Percentiles rank a stretch among this genome's conserved stretches.
phyloP scores from a whole-genome alignment of 2,888 invertebrate species.

The Antheraea assamensis region DNA sequence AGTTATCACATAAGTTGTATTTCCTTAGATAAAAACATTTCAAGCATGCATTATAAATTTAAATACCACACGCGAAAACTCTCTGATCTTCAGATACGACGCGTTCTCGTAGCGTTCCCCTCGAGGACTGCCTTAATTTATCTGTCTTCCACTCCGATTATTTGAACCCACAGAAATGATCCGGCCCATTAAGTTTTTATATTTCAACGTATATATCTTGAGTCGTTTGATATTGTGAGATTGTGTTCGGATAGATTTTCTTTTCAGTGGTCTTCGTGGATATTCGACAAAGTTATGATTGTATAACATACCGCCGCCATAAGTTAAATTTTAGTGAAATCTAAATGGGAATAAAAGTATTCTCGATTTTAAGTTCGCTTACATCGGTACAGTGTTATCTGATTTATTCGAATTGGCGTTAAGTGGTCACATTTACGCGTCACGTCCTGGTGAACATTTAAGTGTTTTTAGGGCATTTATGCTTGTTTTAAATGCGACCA shows the following conservation, averaged over 20 bases:
- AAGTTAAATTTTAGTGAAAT: too few species aligned
- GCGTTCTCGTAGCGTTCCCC: conserved; percentile 2
- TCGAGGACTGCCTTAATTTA: conserved; percentile 56
- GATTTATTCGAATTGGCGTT: too few species aligned
- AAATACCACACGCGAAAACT: conserved; percentile 1
- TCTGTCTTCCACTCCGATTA: conserved; percentile 70
- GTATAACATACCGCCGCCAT: too few species aligned
- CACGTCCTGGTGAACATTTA: too few species aligned
- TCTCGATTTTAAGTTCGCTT: too few species aligned
- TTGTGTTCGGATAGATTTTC: neutral
- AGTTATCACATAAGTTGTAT: too few species aligned
- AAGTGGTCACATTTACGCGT: too few species aligned
- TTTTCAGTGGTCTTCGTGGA: neutral
- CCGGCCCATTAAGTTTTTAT: conserved; percentile 67
- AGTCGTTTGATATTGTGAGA: conserved; percentile 15
- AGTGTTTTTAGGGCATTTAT: too few species aligned
- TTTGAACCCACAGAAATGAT: conserved; percentile 64
- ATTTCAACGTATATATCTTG: conserved; percentile 30
- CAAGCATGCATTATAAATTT: neutral
- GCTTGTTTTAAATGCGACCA: too few species aligned
- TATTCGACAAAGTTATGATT: neutral
- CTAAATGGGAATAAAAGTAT: too few species aligned
- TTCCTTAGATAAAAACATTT: neutral
- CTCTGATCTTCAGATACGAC: neutral
- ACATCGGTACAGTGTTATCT: too few species aligned